These are phyloP conservation scores for Pedionomus torquatus DNA, from an alignment of 2,113 vertebrate genomes.

Conservation along the genomic window DNA sequence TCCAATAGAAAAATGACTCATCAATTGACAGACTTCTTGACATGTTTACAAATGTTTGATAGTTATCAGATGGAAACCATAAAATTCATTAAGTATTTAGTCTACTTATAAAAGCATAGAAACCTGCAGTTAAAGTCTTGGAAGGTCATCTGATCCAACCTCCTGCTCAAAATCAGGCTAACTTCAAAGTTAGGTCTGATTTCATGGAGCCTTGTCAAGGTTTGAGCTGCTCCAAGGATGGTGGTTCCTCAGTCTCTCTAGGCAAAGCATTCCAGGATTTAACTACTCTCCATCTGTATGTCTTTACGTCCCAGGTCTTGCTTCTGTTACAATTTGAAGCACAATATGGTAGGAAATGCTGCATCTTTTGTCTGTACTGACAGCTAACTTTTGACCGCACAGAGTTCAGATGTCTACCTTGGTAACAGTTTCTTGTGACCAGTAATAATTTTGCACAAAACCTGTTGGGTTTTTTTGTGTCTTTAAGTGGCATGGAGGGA, in stretches of 20 bases:
- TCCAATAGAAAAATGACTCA: background rate
- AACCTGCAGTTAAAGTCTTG: background rate
- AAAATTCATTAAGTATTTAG: background rate
- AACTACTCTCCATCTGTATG: background rate
- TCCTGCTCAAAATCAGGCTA: background rate
- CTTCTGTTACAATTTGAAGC: background rate
- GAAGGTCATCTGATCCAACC: background rate
- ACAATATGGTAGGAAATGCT: background rate
- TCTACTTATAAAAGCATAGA: background rate
- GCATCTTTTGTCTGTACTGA: background rate
- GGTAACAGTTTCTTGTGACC: background rate
- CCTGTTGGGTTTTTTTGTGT: background rate
- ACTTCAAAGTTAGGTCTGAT: background rate
- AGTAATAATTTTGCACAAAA: background rate
- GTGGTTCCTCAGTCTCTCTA: background rate
- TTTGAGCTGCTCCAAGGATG: background rate
- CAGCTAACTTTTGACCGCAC: background rate
- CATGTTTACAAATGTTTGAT: background rate
- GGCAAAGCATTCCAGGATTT: background rate
- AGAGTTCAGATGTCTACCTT: background rate
- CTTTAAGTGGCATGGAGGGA: background rate
- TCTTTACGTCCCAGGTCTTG: background rate
- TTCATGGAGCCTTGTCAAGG: background rate
- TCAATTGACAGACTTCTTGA: background rate
- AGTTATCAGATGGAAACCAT: background rate